Evolutionary conservation across 2,113 vertebrate genomes (phyloP).

Genomic region (Sceloporus undulatus): DNA sequence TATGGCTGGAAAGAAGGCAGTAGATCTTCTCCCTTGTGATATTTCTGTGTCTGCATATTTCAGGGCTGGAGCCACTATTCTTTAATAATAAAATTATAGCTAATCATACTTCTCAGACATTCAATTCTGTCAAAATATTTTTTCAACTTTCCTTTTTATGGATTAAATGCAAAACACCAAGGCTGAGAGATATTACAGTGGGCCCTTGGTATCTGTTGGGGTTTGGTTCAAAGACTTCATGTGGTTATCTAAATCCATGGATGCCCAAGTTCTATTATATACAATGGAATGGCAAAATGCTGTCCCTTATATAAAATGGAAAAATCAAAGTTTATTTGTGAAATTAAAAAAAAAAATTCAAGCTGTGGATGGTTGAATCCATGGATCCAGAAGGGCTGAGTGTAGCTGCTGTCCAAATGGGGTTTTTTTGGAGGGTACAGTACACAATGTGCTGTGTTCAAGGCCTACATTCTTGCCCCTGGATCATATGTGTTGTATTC

Average conservation of each 20-base stretch:
- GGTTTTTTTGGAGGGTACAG: neutral
- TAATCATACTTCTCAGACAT: constrained; percentile 1
- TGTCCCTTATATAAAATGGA: no score
- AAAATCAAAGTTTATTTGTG: no score
- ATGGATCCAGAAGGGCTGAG: no score
- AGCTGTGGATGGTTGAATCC: no score
- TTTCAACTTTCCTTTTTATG: neutral
- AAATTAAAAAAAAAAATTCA: no score
- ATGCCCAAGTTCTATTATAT: no score
- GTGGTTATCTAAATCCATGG: no score
- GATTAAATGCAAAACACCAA: neutral
- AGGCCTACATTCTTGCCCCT: neutral
- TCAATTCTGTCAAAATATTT: neutral
- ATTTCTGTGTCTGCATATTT: neutral
- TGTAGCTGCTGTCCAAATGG: neutral
- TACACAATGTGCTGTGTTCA: neutral
- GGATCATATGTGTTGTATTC: neutral
- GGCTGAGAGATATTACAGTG: neutral
- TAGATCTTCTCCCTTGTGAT: neutral
- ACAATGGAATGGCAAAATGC: no score
- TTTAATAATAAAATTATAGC: neutral
- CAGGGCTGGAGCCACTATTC: constrained; percentile 1
- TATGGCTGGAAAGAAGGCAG: neutral
- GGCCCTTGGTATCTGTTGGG: no score
- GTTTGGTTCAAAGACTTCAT: no score